Conservation (phyloP, 64 coral and sea anemone genomes). For the Exaiptasia diaphana region DNA sequence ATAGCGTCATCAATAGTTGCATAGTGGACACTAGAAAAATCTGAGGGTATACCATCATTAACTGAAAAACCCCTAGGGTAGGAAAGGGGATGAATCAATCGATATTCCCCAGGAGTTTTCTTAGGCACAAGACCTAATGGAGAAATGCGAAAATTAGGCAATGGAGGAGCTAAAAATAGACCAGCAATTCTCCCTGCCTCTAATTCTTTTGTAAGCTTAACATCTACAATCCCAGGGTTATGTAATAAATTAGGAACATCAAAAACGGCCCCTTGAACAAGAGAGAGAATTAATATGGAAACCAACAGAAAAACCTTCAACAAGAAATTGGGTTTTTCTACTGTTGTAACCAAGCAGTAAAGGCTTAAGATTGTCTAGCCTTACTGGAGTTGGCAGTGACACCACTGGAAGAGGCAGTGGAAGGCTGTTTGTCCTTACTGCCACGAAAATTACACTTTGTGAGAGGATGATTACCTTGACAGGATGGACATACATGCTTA, state of each 20-base stretch:
- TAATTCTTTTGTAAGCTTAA: neutral
- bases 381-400: conserved; percentile 13
- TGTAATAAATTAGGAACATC: neutral
- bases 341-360: neutral
- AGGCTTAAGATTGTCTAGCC: neutral
- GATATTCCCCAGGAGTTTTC: neutral
- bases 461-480: neutral
- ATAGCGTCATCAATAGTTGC: neutral
- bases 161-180: no score
- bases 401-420: neutral
- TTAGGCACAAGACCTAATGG: conserved; percentile 10
- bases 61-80: neutral
- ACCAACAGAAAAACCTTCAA: conserved; percentile 14
- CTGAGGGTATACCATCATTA: neutral
- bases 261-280: neutral
- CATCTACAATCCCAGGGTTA: neutral
- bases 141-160: neutral
- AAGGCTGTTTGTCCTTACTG: neutral
- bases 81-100: neutral
- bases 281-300: neutral
- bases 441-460: neutral
- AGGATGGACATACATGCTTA: neutral
- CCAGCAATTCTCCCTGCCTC: no score
- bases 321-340: neutral
- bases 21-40: neutral